A percentile compares a stretch with the other conserved stretches of the same genome.
phyloP scores from a whole-genome alignment of 2,797 vertebrate species.

The Rhodeus uyekii region DNA sequence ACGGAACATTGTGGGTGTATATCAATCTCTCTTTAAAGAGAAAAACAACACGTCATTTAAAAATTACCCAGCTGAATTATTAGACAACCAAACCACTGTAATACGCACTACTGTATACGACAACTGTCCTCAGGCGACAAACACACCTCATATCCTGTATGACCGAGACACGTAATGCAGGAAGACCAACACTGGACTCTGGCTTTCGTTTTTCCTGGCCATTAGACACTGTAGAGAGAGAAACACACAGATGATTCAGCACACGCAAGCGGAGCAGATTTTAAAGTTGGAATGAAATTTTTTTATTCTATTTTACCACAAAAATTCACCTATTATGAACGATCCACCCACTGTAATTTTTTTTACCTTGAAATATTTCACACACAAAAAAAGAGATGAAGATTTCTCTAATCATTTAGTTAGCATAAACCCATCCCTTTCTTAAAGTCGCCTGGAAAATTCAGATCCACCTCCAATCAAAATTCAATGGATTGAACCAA shows the following conservation, averaged over 20 bases:
- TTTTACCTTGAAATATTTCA: too few species aligned
- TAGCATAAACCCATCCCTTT: background rate
- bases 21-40: background rate
- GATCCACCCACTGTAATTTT: too few species aligned
- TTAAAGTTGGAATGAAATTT: background rate
- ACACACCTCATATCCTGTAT: conserved; percentile 93
- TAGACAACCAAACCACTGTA: background rate
- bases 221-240: conserved; percentile 69
- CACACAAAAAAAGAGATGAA: too few species aligned
- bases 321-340: too few species aligned
- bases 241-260: background rate
- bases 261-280: background rate
- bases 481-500: background rate
- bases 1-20: background rate
- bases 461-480: background rate
- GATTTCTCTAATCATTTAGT: background rate
- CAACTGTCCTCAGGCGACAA: background rate
- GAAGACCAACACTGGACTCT: conserved; percentile 76
- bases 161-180: conserved; percentile 83
- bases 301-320: too few species aligned
- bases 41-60: background rate
- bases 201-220: conserved; percentile 83
- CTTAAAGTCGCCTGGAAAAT: background rate
- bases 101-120: background rate
- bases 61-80: background rate